Percentiles rank a stretch among this genome's conserved stretches.
These are phyloP conservation scores for Squalus acanthias DNA, from an alignment of 2,797 vertebrate species.

Conservation along the genomic window DNA sequence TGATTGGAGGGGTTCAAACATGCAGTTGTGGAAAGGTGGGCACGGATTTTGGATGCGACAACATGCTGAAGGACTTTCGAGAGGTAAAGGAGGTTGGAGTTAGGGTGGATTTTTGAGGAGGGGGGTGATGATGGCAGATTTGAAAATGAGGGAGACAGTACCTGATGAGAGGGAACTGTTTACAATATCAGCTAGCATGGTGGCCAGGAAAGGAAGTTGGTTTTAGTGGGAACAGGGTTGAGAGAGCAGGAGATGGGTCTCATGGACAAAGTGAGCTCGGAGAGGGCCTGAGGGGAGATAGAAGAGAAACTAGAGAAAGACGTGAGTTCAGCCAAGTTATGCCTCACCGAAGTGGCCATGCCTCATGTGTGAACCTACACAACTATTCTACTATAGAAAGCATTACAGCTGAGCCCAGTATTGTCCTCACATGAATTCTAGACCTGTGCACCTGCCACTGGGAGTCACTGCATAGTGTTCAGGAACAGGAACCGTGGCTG, in stretches of 20 bases:
- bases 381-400: background rate
- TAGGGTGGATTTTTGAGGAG: too few species aligned
- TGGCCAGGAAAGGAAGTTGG: background rate
- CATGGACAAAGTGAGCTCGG: background rate
- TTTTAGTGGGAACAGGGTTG: background rate
- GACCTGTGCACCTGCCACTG: background rate
- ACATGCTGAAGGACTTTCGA: background rate
- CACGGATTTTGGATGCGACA: background rate
- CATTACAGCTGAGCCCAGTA: background rate
- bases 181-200: background rate
- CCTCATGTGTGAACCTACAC: background rate
- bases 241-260: background rate
- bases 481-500: background rate
- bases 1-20: background rate
- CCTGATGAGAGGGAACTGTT: background rate
- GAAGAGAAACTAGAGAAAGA: background rate
- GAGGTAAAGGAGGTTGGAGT: too few species aligned
- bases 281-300: too few species aligned
- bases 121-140: too few species aligned
- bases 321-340: background rate
- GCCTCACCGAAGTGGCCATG: background rate
- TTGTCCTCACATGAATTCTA: background rate
- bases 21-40: background rate
- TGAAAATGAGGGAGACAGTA: too few species aligned
- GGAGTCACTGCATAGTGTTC: background rate